Percentiles rank a stretch among this genome's conserved stretches.
Evolutionary conservation across 2,113 vertebrate species (phyloP).

Genomic region (Arothron firmamentum): DNA sequence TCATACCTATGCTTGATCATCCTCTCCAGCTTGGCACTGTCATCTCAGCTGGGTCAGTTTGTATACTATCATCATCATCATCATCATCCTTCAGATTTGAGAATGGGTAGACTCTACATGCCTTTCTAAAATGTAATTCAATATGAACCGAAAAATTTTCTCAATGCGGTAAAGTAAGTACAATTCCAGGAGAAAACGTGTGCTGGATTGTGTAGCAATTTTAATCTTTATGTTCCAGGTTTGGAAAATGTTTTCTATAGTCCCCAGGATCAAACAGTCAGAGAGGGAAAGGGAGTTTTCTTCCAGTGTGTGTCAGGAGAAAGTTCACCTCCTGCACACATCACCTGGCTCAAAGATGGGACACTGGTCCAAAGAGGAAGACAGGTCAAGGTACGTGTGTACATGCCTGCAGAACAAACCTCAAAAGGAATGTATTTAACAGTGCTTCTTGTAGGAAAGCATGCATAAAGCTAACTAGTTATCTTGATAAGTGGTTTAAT

Average conservation of each 20-base stretch:
- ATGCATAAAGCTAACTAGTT: too few relatives aligned
- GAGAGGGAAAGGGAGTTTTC: conserved; percentile 63
- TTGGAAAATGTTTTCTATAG: conserved; percentile 75
- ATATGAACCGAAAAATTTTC: too few relatives aligned
- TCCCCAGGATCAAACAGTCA: conserved; percentile 63
- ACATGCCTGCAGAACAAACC: not conserved
- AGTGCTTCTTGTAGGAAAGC: too few relatives aligned
- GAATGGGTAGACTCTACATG: too few relatives aligned
- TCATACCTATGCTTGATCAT: conserved; percentile 52
- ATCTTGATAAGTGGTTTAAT: too few relatives aligned
- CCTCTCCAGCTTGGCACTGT: conserved; percentile 49
- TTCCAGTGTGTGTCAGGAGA: conserved; percentile 78
- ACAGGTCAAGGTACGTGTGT: conserved; percentile 68
- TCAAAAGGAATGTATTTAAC: too few relatives aligned
- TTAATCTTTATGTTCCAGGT: conserved; percentile 53
- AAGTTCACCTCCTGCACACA: conserved; percentile 67
- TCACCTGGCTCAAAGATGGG: conserved; percentile 75
- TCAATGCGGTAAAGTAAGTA: too few relatives aligned
- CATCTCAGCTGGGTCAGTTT: conserved; percentile 65
- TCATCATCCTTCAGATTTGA: not conserved
- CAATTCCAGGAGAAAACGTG: too few relatives aligned
- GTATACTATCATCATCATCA: not conserved
- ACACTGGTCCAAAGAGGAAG: conserved; percentile 51
- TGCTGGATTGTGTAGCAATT: not conserved
- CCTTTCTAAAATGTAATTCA: too few relatives aligned